A percentile compares a stretch with the other conserved stretches of the same genome.
Conservation (phyloP, 1,140 invertebrate genomes). For the Panulirus ornatus region DNA sequence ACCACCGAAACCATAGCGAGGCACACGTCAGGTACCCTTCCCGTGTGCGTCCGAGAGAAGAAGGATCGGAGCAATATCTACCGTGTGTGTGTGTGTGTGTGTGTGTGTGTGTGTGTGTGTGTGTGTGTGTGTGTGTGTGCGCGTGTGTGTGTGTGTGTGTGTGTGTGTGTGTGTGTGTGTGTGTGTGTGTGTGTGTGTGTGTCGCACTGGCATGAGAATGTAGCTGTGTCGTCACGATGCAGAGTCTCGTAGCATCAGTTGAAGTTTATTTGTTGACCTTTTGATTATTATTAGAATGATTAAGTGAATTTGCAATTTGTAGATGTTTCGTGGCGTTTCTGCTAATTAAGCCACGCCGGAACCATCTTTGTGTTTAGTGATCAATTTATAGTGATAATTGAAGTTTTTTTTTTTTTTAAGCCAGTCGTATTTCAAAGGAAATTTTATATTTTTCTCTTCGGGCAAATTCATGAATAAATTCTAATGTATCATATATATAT, state of each 20-base stretch:
- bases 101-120: constrained; percentile 18
- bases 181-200: background rate
- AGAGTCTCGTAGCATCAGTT: too few relatives aligned
- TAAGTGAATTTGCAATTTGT: constrained; percentile 1
- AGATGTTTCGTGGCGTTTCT: background rate
- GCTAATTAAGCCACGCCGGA: background rate
- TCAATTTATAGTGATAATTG: background rate
- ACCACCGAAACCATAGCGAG: too few relatives aligned
- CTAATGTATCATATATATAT: too few relatives aligned
- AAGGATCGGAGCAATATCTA: too few relatives aligned
- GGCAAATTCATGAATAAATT: too few relatives aligned
- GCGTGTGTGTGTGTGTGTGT: background rate
- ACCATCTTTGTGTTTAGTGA: background rate
- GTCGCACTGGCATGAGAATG: background rate
- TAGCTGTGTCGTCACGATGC: too few relatives aligned
- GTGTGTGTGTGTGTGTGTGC: background rate
- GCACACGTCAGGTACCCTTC: too few relatives aligned
- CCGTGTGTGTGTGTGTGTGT: constrained; percentile 15
- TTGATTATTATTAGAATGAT: background rate
- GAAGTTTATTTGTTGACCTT: too few relatives aligned
- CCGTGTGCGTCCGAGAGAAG: too few relatives aligned
- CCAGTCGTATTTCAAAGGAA: too few relatives aligned
- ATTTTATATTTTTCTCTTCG: too few relatives aligned
- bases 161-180: background rate
- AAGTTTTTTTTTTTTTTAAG: background rate